phyloP scores from a whole-genome alignment of 1,140 invertebrate species.

The Pemphigus obesinymphae region DNA sequence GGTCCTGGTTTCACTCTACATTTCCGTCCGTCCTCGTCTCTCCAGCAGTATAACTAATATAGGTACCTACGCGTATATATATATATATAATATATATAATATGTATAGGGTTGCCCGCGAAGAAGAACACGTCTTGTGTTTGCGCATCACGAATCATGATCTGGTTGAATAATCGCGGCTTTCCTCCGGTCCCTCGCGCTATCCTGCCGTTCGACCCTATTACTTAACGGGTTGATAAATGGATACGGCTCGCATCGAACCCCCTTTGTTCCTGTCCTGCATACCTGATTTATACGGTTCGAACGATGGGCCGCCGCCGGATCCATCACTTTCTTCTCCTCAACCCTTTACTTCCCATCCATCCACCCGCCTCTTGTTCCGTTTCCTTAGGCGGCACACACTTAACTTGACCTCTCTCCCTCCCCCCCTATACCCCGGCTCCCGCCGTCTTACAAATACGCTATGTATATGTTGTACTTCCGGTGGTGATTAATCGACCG shows the following conservation, averaged over 20 bases:
- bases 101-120: background rate
- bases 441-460: too few species aligned
- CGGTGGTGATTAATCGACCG: slow-evolving; percentile 40
- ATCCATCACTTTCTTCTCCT: slow-evolving; percentile 40
- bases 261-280: slow-evolving; percentile 39
- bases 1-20: background rate
- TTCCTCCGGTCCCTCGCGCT: background rate
- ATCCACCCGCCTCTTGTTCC: background rate
- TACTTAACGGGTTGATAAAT: slow-evolving; percentile 42
- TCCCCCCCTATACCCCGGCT: background rate
- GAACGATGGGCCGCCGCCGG: slow-evolving; percentile 31
- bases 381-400: slow-evolving; percentile 4
- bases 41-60: background rate
- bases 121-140: slow-evolving; percentile 33
- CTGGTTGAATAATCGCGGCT: slow-evolving; percentile 40
- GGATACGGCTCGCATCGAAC: slow-evolving; percentile 30
- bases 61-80: background rate
- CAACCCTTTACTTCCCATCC: slow-evolving; percentile 37
- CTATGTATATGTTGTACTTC: background rate
- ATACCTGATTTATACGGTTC: slow-evolving; percentile 41
- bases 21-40: background rate
- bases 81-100: background rate
- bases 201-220: slow-evolving; percentile 24
- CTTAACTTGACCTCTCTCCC: slow-evolving; percentile 39
- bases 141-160: slow-evolving; percentile 39